Conservation (phyloP, 2,113 vertebrate species). For the Nymphicus hollandicus region DNA sequence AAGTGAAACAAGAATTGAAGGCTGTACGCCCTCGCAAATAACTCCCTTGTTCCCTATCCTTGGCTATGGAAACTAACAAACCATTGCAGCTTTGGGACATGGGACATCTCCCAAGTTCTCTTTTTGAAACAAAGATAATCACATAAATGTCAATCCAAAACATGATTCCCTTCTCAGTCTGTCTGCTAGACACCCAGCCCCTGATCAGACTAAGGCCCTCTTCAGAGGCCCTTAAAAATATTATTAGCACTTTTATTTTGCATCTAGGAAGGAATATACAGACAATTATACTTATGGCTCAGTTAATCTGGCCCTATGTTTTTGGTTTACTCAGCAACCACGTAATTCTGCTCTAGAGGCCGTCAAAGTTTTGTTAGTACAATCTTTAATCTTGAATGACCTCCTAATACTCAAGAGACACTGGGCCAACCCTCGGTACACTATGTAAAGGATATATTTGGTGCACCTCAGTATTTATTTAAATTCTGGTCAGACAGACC, state of each 20-base stretch:
- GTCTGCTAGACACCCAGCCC: not conserved
- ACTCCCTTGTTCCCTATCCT: not conserved
- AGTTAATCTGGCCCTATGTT: not conserved
- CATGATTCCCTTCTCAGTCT: not conserved
- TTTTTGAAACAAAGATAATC: not conserved
- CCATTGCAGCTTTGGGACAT: not conserved
- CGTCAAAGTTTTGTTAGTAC: not conserved
- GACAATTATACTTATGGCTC: not conserved
- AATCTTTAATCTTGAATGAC: not conserved
- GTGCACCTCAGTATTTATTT: not conserved
- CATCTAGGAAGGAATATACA: not conserved
- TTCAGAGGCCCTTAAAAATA: not conserved
- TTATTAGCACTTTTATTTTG: not conserved
- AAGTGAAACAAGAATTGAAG: not conserved
- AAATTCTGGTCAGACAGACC: not conserved
- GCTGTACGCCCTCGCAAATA: not conserved
- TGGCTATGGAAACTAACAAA: not conserved
- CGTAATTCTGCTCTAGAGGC: not conserved
- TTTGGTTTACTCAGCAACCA: not conserved
- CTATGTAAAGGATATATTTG: not conserved
- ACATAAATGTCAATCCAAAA: not conserved
- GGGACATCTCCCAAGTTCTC: not conserved
- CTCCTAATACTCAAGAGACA: not conserved
- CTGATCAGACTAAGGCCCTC: not conserved
- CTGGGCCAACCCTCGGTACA: not conserved